Evolutionary conservation across 2,797 vertebrate species (phyloP).

Genomic region (Silurus aristotelis): DNA sequence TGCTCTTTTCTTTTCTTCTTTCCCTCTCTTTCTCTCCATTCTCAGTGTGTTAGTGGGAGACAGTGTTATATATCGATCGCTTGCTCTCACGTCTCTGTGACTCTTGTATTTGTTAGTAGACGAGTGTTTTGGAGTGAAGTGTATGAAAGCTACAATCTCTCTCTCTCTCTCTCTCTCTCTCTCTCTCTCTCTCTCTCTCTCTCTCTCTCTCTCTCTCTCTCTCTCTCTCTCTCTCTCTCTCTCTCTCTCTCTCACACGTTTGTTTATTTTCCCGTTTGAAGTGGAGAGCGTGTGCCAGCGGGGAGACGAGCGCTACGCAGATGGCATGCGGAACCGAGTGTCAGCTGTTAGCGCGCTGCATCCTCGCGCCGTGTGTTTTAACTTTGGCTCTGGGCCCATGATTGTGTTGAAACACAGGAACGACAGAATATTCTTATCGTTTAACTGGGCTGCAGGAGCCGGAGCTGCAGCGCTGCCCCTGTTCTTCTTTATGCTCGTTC

Average conservation of each 20-base stretch:
- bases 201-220: background rate
- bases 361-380: conserved; percentile 52
- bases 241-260: conserved; percentile 40
- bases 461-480: conserved; percentile 26
- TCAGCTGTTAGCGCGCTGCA: conserved; percentile 55
- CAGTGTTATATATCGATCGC: background rate
- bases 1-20: background rate
- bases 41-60: background rate
- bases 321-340: conserved; percentile 54
- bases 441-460: conserved; percentile 49
- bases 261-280: conserved; percentile 51
- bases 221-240: conserved; percentile 12
- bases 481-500: conserved; percentile 7
- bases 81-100: conserved; percentile 17
- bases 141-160: conserved; percentile 13
- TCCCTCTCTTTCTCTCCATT: background rate
- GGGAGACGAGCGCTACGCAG: conserved; percentile 52
- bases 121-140: conserved; percentile 44
- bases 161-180: background rate
- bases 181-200: background rate
- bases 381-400: conserved; percentile 54
- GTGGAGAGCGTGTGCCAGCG: conserved; percentile 43
- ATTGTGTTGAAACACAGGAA: conserved; percentile 51
- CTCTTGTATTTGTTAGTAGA: conserved; percentile 29
- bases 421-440: conserved; percentile 49